Evolutionary conservation across 1,140 invertebrate genomes (phyloP).

Genomic region (Heliconius himera): DNA sequence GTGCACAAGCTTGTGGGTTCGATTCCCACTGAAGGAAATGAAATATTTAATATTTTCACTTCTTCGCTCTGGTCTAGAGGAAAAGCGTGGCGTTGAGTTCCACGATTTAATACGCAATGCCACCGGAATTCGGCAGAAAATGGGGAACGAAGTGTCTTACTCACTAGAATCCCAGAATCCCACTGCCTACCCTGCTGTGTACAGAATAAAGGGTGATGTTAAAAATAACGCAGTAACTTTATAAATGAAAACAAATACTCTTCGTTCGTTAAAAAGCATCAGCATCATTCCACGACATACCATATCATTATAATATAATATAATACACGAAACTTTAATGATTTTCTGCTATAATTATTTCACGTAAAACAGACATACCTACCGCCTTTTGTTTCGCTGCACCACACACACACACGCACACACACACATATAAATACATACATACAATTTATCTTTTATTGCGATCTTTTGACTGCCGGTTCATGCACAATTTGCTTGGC

Average conservation of each 20-base stretch:
- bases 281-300: too few species aligned
- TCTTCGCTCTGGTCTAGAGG: too few species aligned
- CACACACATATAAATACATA: too few species aligned
- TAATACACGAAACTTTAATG: neutral
- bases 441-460: slow-evolving; percentile 38
- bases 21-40: neutral
- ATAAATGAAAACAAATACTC: neutral
- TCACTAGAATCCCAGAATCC: too few species aligned
- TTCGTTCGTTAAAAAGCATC: neutral
- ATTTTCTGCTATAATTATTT: slow-evolving; percentile 20
- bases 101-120: too few species aligned
- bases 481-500: slow-evolving; percentile 46
- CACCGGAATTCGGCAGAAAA: too few species aligned
- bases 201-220: too few species aligned
- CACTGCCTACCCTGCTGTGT: too few species aligned
- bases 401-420: neutral
- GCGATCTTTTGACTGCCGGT: slow-evolving; percentile 39
- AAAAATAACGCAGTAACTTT: neutral
- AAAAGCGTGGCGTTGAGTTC: too few species aligned
- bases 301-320: neutral
- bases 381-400: slow-evolving; percentile 32
- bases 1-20: neutral
- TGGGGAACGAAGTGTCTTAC: too few species aligned
- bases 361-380: slow-evolving; percentile 17
- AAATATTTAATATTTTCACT: too few species aligned